Percentiles rank a stretch among this genome's conserved stretches.
phyloP scores from a whole-genome alignment of 2,888 invertebrate species.

The Ceriagrion tenellum region DNA sequence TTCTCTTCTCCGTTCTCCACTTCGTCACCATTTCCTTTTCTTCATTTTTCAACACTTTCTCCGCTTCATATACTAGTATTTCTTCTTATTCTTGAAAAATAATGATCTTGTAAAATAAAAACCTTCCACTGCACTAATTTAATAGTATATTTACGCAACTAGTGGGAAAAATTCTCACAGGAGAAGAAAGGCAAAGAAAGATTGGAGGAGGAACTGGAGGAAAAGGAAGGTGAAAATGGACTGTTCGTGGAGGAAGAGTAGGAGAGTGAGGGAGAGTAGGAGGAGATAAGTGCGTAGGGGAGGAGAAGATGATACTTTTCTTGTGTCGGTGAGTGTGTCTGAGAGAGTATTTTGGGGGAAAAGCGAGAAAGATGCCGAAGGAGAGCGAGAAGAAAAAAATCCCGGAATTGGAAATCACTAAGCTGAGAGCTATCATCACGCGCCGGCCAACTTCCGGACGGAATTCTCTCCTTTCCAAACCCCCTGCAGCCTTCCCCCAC shows the following conservation, averaged over 20 bases:
- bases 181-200: not conserved
- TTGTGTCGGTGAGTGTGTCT: not conserved
- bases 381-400: not conserved
- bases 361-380: not conserved
- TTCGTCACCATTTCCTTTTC: too few relatives aligned
- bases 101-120: too few relatives aligned
- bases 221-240: not conserved
- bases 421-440: conserved; percentile 55
- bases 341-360: not conserved
- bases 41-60: too few relatives aligned
- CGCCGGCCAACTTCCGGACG: conserved; percentile 14
- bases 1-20: too few relatives aligned
- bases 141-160: too few relatives aligned
- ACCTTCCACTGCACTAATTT: not conserved
- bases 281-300: not conserved
- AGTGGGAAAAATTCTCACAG: not conserved
- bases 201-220: not conserved
- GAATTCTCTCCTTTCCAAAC: not conserved
- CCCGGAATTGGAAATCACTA: conserved; percentile 33
- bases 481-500: not conserved
- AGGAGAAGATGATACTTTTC: not conserved
- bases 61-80: not conserved
- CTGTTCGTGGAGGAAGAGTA: not conserved
- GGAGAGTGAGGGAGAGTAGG: not conserved
- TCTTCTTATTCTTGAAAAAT: not conserved